These are phyloP conservation scores for Synergus gifuensis DNA, from an alignment of 2,888 invertebrate species.

Conservation along the genomic window DNA sequence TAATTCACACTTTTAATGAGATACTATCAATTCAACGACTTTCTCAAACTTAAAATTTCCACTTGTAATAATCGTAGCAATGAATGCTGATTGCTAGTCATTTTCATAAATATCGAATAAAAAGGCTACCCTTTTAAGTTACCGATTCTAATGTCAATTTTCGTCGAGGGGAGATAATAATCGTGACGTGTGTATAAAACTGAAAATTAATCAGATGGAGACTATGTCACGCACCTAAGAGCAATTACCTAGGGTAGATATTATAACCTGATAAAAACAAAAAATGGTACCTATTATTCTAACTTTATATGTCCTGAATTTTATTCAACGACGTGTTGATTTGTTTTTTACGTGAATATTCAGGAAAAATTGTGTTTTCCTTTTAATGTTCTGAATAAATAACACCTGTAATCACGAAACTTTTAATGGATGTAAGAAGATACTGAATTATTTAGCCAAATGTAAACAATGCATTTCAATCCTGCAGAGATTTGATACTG, in stretches of 20 bases:
- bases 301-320: neutral
- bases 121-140: neutral
- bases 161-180: conserved; percentile 13
- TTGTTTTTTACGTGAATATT: neutral
- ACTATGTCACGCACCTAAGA: conserved; percentile 23
- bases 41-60: neutral
- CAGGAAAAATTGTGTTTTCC: neutral
- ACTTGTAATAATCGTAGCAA: neutral
- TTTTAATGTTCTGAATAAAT: neutral
- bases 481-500: conserved; percentile 12
- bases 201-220: conserved; percentile 14
- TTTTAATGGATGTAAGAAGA: neutral
- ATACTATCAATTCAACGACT: neutral
- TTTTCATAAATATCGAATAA: conserved; percentile 17
- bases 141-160: conserved; percentile 20
- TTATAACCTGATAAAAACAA: neutral
- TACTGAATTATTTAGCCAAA: neutral
- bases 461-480: conserved; percentile 30
- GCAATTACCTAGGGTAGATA: conserved; percentile 26
- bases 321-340: neutral
- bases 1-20: neutral
- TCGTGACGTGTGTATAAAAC: conserved; percentile 23
- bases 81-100: neutral
- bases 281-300: neutral
- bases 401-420: neutral